Base-by-base conservation (phyloP, 2,888 invertebrate genomes). In the Atethmia centrago region DNA sequence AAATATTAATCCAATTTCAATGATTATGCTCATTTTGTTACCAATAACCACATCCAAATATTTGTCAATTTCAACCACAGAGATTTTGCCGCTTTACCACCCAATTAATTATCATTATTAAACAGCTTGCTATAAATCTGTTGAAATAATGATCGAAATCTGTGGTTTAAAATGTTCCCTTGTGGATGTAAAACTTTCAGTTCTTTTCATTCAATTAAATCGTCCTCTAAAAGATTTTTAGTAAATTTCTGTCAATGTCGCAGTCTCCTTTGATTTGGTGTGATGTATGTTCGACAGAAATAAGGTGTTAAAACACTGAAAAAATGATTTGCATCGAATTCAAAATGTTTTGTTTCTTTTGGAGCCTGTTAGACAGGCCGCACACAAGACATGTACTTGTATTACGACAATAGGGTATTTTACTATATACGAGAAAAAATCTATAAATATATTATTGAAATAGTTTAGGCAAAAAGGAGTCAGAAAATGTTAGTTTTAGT, bases 61-160 rank as follows among this genome's bases (percentile, higher is more conserved):
- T 51, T 69, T 76, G 77, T 53, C 49, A 69, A 58, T 0, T 25
- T 47, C 5, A 45, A 76, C 69, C 77, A 14, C 55, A 63, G 14
- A 42, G 19, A 42, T 58, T 47, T 31, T n/a, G 19, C 36, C 40
- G 3, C 3, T 51, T 45, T 28, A 21, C 36, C 69, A 36, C n/a
- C 19, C 16, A 58, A 64, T 77, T n/a, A 58, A 61, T 45, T 25
- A 36, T 56, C 14, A 56, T 40, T 16, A 64, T 25, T 28, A 55
- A n/a, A 36, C 25, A 8, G n/a, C 4, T 28, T 14, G 31, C 31
- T 55, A 36, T 3, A 21, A 36, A 61, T 40, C 12, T n/a, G 31
- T 49, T 49, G 21, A 45, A 36, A 45, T 31, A 16, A 19, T 21
- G 16, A n/a, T 47, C 3, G 7, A 63, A n/a, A 28, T 14, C 14